Conservation (phyloP, 1,140 invertebrate species). For the Hypsibius dujardini region DNA sequence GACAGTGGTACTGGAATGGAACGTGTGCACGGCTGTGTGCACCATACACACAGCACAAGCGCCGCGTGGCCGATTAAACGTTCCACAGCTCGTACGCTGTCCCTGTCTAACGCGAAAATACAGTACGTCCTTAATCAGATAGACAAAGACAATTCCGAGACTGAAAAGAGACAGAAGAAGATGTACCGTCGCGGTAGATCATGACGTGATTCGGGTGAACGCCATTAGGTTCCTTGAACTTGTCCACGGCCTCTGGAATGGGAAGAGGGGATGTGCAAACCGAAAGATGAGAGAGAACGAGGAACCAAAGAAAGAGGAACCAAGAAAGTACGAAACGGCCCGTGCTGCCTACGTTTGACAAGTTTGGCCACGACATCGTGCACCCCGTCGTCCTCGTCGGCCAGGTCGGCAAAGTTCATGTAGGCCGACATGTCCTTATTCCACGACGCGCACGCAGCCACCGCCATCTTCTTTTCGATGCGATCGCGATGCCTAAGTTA, state of each 20-base stretch:
- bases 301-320: background rate
- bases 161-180: background rate
- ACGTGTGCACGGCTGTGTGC: no score
- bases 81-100: no score
- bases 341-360: background rate
- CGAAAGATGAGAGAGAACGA: no score
- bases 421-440: background rate
- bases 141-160: no score
- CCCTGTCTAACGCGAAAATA: no score
- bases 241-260: background rate
- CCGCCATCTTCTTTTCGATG: slow-evolving; percentile 3
- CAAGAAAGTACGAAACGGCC: background rate
- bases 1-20: no score
- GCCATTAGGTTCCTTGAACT: background rate
- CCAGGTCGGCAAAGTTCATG: background rate
- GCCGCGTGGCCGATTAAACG: no score
- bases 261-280: background rate
- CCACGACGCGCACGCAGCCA: background rate
- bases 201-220: background rate
- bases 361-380: background rate
- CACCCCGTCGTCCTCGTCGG: background rate
- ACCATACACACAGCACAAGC: no score
- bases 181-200: background rate
- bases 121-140: no score
- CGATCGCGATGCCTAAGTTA: background rate